A percentile compares a stretch with the other conserved stretches of the same genome.
phyloP scores from a whole-genome alignment of 2,113 vertebrate genomes.

The Prunella fulvescens region DNA sequence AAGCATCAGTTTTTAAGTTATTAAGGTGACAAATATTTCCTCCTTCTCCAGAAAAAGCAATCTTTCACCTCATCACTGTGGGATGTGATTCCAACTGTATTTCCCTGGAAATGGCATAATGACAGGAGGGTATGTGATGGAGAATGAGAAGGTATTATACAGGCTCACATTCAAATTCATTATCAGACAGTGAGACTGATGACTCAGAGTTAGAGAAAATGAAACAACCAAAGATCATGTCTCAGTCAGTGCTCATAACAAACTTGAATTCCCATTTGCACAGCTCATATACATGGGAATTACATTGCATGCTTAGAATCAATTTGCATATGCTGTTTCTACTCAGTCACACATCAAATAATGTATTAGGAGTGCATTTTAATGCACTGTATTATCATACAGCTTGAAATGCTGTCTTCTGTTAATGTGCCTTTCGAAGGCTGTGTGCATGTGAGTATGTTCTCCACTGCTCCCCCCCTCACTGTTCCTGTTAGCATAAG shows the following conservation, averaged over 20 bases:
- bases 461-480: background rate
- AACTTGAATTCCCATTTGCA: slow-evolving; percentile 33
- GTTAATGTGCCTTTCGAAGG: background rate
- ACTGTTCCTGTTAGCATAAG: background rate
- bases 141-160: slow-evolving; percentile 30
- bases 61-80: background rate
- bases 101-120: slow-evolving; percentile 32
- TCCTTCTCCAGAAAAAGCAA: background rate
- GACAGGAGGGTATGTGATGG: background rate
- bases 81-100: background rate
- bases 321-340: slow-evolving; percentile 45
- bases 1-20: slow-evolving; percentile 11
- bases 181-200: slow-evolving; percentile 42
- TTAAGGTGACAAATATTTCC: slow-evolving; percentile 25
- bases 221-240: background rate
- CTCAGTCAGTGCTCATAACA: slow-evolving; percentile 45
- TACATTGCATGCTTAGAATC: background rate
- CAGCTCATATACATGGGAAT: slow-evolving; percentile 39
- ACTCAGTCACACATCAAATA: slow-evolving; percentile 46
- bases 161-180: slow-evolving; percentile 31
- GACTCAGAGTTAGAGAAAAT: slow-evolving; percentile 30
- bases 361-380: slow-evolving; percentile 31
- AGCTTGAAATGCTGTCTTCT: background rate
- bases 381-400: background rate
- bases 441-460: background rate